phyloP scores from a whole-genome alignment of 2,797 vertebrate species.

The Betta splendens region DNA sequence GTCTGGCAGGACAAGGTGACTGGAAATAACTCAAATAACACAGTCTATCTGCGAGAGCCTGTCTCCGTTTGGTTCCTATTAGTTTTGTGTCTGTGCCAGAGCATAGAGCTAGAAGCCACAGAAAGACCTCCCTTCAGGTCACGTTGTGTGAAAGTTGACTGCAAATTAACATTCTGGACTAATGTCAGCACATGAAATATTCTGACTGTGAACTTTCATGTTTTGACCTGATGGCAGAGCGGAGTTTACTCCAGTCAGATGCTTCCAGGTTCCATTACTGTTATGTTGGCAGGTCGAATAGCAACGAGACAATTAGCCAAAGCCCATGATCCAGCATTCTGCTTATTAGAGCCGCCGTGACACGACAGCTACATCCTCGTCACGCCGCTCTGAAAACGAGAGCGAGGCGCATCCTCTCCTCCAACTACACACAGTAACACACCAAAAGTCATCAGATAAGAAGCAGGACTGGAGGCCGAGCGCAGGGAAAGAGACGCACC shows the following conservation, averaged over 20 bases:
- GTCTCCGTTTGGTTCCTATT: constrained; percentile 51
- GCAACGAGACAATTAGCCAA: constrained; percentile 56
- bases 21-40: constrained; percentile 63
- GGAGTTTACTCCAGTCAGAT: too few relatives aligned
- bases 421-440: constrained; percentile 6
- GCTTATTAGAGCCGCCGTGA: constrained; percentile 45
- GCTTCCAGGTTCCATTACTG: too few relatives aligned
- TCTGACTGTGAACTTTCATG: too few relatives aligned
- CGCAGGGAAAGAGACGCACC: not conserved
- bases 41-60: constrained; percentile 45
- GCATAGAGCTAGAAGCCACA: constrained; percentile 13
- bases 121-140: constrained; percentile 6
- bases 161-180: too few relatives aligned
- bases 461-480: constrained; percentile 17
- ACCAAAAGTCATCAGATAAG: constrained; percentile 44
- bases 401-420: not conserved
- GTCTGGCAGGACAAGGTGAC: constrained; percentile 39
- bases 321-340: constrained; percentile 54
- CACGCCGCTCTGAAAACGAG: constrained; percentile 46
- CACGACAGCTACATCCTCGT: constrained; percentile 33
- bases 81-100: constrained; percentile 13
- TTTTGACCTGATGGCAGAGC: too few relatives aligned
- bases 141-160: too few relatives aligned
- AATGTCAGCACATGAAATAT: too few relatives aligned
- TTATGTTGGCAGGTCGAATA: constrained; percentile 22